Evolutionary conservation across 2,888 invertebrate species (phyloP).

Genomic region (Protodeltote pygarga): DNA sequence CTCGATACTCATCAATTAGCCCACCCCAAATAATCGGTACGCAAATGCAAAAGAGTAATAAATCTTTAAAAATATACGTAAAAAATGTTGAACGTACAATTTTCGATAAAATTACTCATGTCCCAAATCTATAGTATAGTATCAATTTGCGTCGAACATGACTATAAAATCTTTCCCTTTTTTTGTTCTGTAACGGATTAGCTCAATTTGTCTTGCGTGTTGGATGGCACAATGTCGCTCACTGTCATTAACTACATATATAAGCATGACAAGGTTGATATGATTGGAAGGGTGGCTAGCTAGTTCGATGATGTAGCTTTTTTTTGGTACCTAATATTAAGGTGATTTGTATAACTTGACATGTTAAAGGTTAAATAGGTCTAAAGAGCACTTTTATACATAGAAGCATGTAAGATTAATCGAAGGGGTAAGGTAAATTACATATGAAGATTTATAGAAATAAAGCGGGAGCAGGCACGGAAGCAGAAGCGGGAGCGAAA

Average conservation of each 20-base stretch:
- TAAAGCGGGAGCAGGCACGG: too few species aligned
- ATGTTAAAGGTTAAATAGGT: too few species aligned
- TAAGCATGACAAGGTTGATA: slow-evolving; percentile 33
- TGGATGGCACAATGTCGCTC: slow-evolving; percentile 32
- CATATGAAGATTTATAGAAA: too few species aligned
- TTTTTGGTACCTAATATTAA: too few species aligned
- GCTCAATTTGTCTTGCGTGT: slow-evolving; percentile 56
- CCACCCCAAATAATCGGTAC: background rate
- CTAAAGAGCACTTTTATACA: too few species aligned
- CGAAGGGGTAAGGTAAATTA: too few species aligned
- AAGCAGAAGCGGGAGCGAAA: too few species aligned
- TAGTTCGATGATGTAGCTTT: slow-evolving; percentile 7
- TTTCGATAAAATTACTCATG: slow-evolving; percentile 29
- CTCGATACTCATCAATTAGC: slow-evolving; percentile 1
- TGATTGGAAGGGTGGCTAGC: slow-evolving; percentile 24
- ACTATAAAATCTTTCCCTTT: slow-evolving; percentile 22
- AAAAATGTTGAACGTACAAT: slow-evolving; percentile 12
- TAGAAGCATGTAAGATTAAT: too few species aligned
- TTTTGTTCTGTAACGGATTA: slow-evolving; percentile 54
- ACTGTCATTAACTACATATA: slow-evolving; percentile 13
- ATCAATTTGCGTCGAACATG: slow-evolving; percentile 32
- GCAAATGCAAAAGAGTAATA: slow-evolving; percentile 19
- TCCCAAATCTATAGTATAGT: slow-evolving; percentile 20
- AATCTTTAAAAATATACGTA: slow-evolving; percentile 20
- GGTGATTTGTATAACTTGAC: too few species aligned